phyloP scores from a whole-genome alignment of 2,888 invertebrate species.

The Pimpla rufipes region DNA sequence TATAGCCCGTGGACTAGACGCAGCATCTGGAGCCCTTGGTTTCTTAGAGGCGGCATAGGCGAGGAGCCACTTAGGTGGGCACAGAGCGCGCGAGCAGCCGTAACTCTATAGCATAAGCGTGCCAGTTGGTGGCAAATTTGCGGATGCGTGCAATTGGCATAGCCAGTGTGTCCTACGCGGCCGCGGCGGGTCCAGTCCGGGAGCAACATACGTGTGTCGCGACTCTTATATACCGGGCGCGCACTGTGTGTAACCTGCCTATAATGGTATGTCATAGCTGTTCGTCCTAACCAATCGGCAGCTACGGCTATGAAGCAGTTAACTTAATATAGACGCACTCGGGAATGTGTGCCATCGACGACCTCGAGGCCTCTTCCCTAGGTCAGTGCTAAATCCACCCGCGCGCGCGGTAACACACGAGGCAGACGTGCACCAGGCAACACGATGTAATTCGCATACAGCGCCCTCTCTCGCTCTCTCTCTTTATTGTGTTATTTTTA shows the following conservation, averaged over 20 bases:
- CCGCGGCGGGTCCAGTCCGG: constrained; percentile 39
- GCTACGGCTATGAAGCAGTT: constrained; percentile 79
- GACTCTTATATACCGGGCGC: background rate
- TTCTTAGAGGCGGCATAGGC: constrained; percentile 39
- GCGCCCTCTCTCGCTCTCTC: background rate
- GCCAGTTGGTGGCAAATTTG: constrained; percentile 84
- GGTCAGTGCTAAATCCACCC: constrained; percentile 82
- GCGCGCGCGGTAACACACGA: constrained; percentile 52
- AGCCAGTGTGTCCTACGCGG: constrained; percentile 75
- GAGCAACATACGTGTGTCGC: constrained; percentile 46
- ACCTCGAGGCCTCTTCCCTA: constrained; percentile 82
- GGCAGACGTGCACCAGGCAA: constrained; percentile 36
- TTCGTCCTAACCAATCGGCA: constrained; percentile 78
- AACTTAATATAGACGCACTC: constrained; percentile 81
- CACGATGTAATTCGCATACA: background rate
- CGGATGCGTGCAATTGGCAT: constrained; percentile 85
- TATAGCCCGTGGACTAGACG: background rate
- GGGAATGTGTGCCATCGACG: constrained; percentile 81
- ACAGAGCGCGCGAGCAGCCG: constrained; percentile 64
- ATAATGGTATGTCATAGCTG: constrained; percentile 53
- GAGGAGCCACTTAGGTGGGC: constrained; percentile 51
- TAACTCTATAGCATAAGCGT: constrained; percentile 83
- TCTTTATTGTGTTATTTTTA: too few species aligned
- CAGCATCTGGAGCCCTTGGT: background rate
- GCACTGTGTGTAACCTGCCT: constrained; percentile 33